Evolutionary conservation across 2,888 invertebrate genomes (phyloP).

Genomic region (Pseudococcus longispinus): DNA sequence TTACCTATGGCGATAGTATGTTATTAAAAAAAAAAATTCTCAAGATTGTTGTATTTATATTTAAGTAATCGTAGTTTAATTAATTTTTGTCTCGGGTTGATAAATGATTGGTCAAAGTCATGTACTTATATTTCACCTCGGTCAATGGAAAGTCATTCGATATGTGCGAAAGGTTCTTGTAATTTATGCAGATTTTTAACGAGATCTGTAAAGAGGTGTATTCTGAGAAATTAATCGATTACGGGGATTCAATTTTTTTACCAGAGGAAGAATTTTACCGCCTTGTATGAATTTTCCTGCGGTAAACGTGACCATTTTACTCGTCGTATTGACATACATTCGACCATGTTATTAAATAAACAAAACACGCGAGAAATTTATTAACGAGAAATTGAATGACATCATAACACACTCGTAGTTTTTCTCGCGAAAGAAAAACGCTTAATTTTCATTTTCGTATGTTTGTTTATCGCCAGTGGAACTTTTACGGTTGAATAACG

Average conservation of each 20-base stretch:
- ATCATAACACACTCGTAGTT: not conserved
- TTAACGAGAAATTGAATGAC: conserved; percentile 14
- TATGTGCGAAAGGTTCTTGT: conserved; percentile 6
- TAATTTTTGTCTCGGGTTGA: conserved; percentile 27
- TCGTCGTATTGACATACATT: not conserved
- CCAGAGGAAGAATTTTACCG: not conserved
- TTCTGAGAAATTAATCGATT: not conserved
- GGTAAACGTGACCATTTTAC: not conserved
- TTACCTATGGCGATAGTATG: not conserved
- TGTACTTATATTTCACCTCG: not conserved
- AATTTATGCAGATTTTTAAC: not conserved
- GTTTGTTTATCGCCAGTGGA: not conserved
- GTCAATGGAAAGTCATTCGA: conserved; percentile 14
- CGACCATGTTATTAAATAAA: not conserved
- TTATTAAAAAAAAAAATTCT: not conserved
- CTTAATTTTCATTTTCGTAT: not conserved
- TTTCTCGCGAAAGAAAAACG: not conserved
- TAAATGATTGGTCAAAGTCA: conserved; percentile 38
- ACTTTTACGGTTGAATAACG: not conserved
- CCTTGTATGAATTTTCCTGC: not conserved
- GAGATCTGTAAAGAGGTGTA: not conserved
- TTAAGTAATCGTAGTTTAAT: not conserved
- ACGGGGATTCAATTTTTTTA: not conserved
- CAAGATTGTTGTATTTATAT: not conserved
- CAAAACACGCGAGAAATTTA: not conserved